These are phyloP conservation scores for Tympanoctomys barrerae DNA, from an alignment of 2,797 vertebrate species.

Conservation along the genomic window DNA sequence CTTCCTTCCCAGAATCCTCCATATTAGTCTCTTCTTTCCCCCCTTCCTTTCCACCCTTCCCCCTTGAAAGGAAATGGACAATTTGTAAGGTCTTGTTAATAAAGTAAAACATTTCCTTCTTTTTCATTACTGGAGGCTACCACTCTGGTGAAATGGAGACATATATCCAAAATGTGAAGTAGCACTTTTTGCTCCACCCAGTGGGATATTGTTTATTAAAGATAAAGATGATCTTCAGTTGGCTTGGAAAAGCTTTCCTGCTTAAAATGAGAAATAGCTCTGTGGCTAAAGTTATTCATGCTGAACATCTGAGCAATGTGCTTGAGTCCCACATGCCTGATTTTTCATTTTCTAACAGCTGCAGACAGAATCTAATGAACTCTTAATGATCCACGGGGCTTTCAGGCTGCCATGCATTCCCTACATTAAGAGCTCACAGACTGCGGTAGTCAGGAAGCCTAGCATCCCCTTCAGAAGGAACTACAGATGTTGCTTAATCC, in stretches of 20 bases:
- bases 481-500: not conserved
- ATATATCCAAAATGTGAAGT: not conserved
- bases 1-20: not conserved
- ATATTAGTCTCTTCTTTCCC: not conserved
- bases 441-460: slow-evolving; percentile 1
- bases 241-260: slow-evolving; percentile 7
- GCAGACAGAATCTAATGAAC: slow-evolving; percentile 72
- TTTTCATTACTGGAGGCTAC: not conserved
- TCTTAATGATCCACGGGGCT: slow-evolving; percentile 53
- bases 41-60: not conserved
- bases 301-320: slow-evolving; percentile 57
- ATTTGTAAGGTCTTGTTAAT: not conserved
- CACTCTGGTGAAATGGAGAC: not conserved
- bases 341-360: slow-evolving; percentile 63
- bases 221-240: slow-evolving; percentile 8
- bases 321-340: slow-evolving; percentile 20
- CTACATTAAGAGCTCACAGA: slow-evolving; percentile 7
- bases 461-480: not conserved
- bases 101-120: not conserved
- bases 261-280: slow-evolving; percentile 50
- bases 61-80: not conserved
- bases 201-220: not conserved
- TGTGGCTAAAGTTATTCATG: not conserved
- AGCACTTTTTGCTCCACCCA: not conserved
- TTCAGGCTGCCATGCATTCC: slow-evolving; percentile 19